Percentiles rank a stretch among this genome's conserved stretches.
These are phyloP conservation scores for Seriola quinqueradiata DNA, from an alignment of 2,113 vertebrate species.

Conservation along the genomic window DNA sequence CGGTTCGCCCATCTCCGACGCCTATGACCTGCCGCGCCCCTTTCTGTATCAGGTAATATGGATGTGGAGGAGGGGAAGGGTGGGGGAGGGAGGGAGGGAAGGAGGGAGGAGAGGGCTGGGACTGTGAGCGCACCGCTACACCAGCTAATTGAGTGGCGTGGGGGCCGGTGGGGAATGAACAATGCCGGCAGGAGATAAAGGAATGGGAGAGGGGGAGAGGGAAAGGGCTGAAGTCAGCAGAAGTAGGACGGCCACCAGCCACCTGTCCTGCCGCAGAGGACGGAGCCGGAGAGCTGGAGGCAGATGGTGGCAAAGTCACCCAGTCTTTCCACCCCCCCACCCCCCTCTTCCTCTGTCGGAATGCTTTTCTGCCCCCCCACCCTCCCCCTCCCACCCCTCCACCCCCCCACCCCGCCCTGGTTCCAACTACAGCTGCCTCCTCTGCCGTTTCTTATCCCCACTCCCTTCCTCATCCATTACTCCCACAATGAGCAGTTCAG, in stretches of 20 bases:
- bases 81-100: not conserved
- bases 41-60: conserved; percentile 70
- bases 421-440: not conserved
- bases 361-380: conserved; percentile 14
- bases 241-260: conserved; percentile 78
- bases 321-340: conserved; percentile 2
- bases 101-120: conserved; percentile 47
- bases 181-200: conserved; percentile 78
- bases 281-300: conserved; percentile 71
- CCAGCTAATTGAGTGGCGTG: conserved; percentile 80
- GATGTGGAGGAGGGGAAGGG: conserved; percentile 29
- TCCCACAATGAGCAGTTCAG: conserved; percentile 39
- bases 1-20: conserved; percentile 48
- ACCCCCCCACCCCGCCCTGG: conserved; percentile 1
- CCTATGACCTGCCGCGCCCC: conserved; percentile 60
- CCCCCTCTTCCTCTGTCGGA: conserved; percentile 22
- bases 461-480: conserved; percentile 26
- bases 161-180: conserved; percentile 75
- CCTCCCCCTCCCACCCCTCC: not conserved
- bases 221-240: conserved; percentile 83
- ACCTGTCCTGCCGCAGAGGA: conserved; percentile 77
- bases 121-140: conserved; percentile 76
- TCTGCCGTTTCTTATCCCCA: not conserved
- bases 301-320: conserved; percentile 85
- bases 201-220: conserved; percentile 50